Base-by-base conservation (phyloP, 2,113 vertebrate genomes). In the Odontesthes bonariensis region DNA sequence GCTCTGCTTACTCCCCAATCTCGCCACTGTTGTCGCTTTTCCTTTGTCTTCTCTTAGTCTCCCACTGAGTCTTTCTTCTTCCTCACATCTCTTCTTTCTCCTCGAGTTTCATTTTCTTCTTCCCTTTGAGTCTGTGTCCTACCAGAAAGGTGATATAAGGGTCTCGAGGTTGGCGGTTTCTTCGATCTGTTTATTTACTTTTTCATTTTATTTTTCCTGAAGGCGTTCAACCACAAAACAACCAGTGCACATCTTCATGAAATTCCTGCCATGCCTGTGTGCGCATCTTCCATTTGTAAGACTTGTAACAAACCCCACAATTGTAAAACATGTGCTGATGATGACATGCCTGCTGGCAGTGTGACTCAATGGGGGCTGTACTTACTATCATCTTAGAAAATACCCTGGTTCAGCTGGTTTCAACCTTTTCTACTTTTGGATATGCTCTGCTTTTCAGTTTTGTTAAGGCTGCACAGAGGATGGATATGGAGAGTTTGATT, bases 1-100 rank as follows among this genome's bases (percentile, higher is more conserved):
- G 84, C 86, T 80, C 73, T 72, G 62, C 75, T 84, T 69, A 67
- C 71, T 81, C 72, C 69, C 76, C 57, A 52, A 74, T 80, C 75
- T 83, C 55, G 22, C 73, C 62, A 51, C 76, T 49, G 44, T 69
- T 72, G 74, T 74, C 55, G 54, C 58, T 55, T 78, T 72, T 80
- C 64, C 33, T 3, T 11, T 56, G 13, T 64, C 44, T 51, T 14
- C 6, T 51, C 73, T 59, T 35, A 8, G 14, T 73, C 73, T 79
- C 69, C 60, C 42, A 70, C 53, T 82, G 38, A 72, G 9, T 64
- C 66, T 80, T 55, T 78, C 64, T 79, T 44, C 73, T 77, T 40
- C 76, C 47, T 80, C 67, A 75, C 65, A 64, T 59, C 51, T 77
- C 27, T 72, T 59, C 31, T 11, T n/a, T 51, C 61, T 52, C 6